Evolutionary conservation across 2,797 vertebrate species (phyloP).

Genomic region (Sebastes cheni): DNA sequence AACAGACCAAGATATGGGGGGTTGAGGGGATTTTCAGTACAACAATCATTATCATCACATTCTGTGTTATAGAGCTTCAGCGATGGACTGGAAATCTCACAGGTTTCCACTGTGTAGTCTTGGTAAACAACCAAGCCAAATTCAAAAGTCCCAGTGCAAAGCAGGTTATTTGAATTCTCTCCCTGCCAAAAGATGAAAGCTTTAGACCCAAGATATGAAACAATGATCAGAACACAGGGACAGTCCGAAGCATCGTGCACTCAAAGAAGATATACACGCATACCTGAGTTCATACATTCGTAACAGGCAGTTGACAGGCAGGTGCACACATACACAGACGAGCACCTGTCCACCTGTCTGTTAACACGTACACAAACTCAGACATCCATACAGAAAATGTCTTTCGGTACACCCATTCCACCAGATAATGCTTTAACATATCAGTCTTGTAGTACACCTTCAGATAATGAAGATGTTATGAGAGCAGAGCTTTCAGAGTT

Average conservation of each 20-base stretch:
- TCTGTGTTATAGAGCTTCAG: slow-evolving; percentile 9
- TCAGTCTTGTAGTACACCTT: slow-evolving; percentile 11
- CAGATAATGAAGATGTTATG: slow-evolving; percentile 48
- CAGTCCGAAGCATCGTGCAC: slow-evolving; percentile 9
- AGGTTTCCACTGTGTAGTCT: slow-evolving; percentile 9
- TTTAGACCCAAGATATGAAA: slow-evolving; percentile 23
- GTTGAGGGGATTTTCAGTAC: background rate
- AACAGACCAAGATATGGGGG: background rate
- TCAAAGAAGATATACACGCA: slow-evolving; percentile 3
- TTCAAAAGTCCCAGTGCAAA: slow-evolving; percentile 22
- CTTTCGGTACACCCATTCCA: background rate
- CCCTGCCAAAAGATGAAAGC: slow-evolving; percentile 26
- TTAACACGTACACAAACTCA: slow-evolving; percentile 27
- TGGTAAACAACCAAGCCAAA: slow-evolving; percentile 39
- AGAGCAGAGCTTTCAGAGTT: slow-evolving; percentile 35
- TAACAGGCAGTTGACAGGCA: slow-evolving; percentile 46
- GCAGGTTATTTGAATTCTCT: slow-evolving; percentile 23
- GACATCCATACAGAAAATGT: slow-evolving; percentile 11
- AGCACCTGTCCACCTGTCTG: slow-evolving; percentile 34
- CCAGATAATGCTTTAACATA: background rate
- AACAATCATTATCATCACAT: background rate
- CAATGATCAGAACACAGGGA: slow-evolving; percentile 14
- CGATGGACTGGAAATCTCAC: slow-evolving; percentile 15
- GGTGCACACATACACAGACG: slow-evolving; percentile 27
- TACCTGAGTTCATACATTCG: background rate